Conservation (phyloP, 2,888 invertebrate genomes). For the Megaustenia siamemsis region DNA sequence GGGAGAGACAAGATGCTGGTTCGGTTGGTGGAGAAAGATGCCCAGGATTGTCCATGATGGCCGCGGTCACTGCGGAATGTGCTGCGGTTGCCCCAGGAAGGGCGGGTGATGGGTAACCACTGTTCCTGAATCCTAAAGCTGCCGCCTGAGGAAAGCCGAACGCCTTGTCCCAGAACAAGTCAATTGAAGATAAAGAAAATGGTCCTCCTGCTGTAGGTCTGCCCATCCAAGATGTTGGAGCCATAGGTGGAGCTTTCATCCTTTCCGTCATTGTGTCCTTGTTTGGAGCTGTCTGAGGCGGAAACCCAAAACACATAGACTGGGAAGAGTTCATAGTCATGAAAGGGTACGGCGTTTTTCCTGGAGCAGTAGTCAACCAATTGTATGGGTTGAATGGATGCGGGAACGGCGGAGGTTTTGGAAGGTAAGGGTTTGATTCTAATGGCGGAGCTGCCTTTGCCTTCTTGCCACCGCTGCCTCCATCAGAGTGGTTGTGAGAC, state of each 20-base stretch:
- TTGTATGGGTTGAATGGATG: slow-evolving; percentile 55
- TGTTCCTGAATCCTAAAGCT: slow-evolving; percentile 41
- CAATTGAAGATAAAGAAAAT: slow-evolving; percentile 54
- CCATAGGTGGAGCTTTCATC: slow-evolving; percentile 38
- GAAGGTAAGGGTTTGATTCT: slow-evolving; percentile 46
- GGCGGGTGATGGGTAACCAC: slow-evolving; percentile 37
- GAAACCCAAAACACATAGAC: slow-evolving; percentile 58
- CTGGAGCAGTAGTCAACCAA: slow-evolving; percentile 50
- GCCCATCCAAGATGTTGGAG: slow-evolving; percentile 54
- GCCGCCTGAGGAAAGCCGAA: slow-evolving; percentile 53
- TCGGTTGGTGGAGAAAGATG: slow-evolving; percentile 33
- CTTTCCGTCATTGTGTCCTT: slow-evolving; percentile 48
- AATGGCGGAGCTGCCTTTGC: slow-evolving; percentile 36
- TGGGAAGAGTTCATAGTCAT: slow-evolving; percentile 58
- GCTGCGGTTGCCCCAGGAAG: slow-evolving; percentile 30
- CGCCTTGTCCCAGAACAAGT: slow-evolving; percentile 58
- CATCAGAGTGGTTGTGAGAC: slow-evolving; percentile 12
- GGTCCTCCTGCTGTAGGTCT: slow-evolving; percentile 28
- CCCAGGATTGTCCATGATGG: slow-evolving; percentile 43
- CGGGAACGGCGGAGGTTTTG: slow-evolving; percentile 52
- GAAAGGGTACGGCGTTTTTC: slow-evolving; percentile 56
- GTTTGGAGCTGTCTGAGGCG: slow-evolving; percentile 37
- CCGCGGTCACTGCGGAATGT: slow-evolving; percentile 36
- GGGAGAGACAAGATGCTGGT: not conserved
- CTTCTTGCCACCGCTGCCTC: slow-evolving; percentile 41